phyloP scores from a whole-genome alignment of 2,888 invertebrate species.

The Eupithecia pulchellata region DNA sequence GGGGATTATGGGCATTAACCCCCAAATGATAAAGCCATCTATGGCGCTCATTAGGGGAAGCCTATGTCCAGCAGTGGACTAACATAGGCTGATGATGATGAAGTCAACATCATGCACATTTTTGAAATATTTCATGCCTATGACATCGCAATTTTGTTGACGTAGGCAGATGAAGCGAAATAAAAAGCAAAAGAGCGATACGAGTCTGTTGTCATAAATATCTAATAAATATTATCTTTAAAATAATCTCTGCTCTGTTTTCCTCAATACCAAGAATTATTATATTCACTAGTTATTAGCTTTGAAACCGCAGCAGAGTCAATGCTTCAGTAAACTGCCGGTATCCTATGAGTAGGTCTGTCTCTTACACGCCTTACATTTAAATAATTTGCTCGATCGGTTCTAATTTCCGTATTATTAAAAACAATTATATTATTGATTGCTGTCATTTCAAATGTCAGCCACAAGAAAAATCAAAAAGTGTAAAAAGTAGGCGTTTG shows the following conservation, averaged over 20 bases:
- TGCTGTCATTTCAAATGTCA: background rate
- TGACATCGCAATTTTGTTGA: background rate
- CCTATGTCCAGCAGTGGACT: too few relatives aligned
- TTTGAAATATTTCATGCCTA: background rate
- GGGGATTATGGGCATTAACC: too few relatives aligned
- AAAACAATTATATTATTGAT: constrained; percentile 11
- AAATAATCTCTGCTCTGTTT: background rate
- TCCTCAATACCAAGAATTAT: background rate
- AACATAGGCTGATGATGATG: too few relatives aligned
- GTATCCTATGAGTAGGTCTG: background rate
- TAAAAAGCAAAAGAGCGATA: background rate
- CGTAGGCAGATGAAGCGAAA: background rate
- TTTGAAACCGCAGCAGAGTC: constrained; percentile 9
- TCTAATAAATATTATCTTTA: too few relatives aligned
- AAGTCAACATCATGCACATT: background rate
- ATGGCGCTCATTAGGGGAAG: too few relatives aligned
- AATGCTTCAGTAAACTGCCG: constrained; percentile 16
- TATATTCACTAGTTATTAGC: constrained; percentile 11
- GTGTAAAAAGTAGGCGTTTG: background rate
- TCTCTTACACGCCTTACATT: constrained; percentile 17
- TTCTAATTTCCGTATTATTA: constrained; percentile 3
- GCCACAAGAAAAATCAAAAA: background rate
- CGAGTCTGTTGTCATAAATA: background rate
- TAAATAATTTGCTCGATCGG: constrained; percentile 14
- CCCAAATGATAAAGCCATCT: too few relatives aligned